Evolutionary conservation across 2,888 invertebrate genomes (phyloP).

Genomic region (Drosophila aldrichi): DNA sequence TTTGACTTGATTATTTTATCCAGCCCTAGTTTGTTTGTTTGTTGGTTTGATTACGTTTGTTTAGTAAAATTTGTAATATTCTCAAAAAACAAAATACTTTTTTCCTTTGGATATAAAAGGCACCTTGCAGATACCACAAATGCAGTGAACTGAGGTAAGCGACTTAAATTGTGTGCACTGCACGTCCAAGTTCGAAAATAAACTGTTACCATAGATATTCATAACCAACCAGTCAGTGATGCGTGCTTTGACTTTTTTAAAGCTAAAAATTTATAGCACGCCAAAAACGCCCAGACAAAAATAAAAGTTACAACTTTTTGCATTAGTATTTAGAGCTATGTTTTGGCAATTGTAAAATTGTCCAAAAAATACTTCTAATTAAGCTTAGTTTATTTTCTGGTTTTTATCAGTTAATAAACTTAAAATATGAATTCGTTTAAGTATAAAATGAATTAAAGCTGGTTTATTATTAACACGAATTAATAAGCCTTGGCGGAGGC

Average conservation of each 20-base stretch:
- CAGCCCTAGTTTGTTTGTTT: constrained; percentile 37
- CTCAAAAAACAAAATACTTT: not conserved
- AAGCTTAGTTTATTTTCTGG: constrained; percentile 28
- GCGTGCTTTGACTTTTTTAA: constrained; percentile 12
- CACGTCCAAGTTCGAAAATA: not conserved
- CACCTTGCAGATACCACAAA: constrained; percentile 18
- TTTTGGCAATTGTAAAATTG: not conserved
- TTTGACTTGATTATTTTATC: not conserved
- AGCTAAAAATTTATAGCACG: not conserved
- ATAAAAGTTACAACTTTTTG: not conserved
- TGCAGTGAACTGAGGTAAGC: constrained; percentile 40
- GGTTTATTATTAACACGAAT: constrained; percentile 79
- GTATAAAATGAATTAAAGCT: constrained; percentile 56
- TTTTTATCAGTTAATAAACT: constrained; percentile 6
- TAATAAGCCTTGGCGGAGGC: constrained; percentile 62
- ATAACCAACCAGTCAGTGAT: constrained; percentile 15
- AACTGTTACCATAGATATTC: not conserved
- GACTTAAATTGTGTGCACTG: not conserved
- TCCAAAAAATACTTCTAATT: not conserved
- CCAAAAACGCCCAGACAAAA: not conserved
- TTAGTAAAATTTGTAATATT: constrained; percentile 11
- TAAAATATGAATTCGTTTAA: constrained; percentile 5
- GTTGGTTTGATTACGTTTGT: constrained; percentile 33
- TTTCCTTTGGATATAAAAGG: not conserved
- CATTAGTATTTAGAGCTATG: not conserved